A percentile compares a stretch with the other conserved stretches of the same genome.
Evolutionary conservation across 2,797 vertebrate species (phyloP).

Genomic region (Taeniopygia guttata): DNA sequence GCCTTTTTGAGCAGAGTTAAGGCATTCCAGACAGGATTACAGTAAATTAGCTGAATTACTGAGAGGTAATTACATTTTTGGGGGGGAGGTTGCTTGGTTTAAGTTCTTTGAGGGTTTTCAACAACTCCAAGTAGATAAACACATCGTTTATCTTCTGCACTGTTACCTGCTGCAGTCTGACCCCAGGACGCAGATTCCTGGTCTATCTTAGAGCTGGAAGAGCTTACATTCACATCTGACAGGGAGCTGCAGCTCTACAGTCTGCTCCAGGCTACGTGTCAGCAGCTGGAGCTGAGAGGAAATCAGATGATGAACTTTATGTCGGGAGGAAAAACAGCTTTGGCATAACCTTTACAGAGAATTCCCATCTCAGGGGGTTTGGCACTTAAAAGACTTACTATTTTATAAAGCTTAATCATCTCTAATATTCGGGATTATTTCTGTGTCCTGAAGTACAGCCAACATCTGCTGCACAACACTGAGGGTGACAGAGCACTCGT

Average conservation of each 20-base stretch:
- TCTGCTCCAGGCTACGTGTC: neutral
- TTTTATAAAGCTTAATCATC: neutral
- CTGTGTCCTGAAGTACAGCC: neutral
- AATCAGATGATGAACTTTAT: neutral
- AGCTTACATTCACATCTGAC: neutral
- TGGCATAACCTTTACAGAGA: neutral
- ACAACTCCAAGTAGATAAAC: neutral
- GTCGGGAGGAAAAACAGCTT: neutral
- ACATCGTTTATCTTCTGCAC: neutral
- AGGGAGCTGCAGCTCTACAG: neutral
- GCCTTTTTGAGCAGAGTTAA: neutral
- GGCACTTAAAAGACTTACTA: neutral
- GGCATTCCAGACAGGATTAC: neutral
- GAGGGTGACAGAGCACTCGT: neutral
- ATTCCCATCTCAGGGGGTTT: neutral
- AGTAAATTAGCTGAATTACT: neutral
- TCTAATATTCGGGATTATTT: neutral
- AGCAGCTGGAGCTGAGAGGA: neutral
- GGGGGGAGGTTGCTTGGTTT: neutral
- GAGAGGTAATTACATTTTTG: neutral
- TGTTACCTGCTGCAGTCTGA: fast-evolving
- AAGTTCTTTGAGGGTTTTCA: neutral
- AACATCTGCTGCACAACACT: neutral
- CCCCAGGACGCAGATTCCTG: neutral
- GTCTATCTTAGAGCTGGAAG: neutral